phyloP scores from a whole-genome alignment of 2,888 invertebrate species.

The Mesochorus sp. region DNA sequence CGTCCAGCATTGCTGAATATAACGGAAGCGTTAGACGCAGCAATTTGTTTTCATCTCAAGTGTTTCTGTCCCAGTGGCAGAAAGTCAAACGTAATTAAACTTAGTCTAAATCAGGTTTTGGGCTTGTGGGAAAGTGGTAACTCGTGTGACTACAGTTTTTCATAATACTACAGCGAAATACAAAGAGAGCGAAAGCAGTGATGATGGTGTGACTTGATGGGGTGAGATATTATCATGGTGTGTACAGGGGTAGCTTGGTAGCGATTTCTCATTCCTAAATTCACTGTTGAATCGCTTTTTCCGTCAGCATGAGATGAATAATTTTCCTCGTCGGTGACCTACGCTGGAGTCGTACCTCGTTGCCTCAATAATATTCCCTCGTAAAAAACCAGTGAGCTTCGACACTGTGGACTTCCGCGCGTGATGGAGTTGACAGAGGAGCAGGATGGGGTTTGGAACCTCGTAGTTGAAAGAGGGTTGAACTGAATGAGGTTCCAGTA shows the following conservation, averaged over 20 bases:
- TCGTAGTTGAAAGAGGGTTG: slow-evolving; percentile 23
- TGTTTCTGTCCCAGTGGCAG: slow-evolving; percentile 65
- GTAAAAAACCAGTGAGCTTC: slow-evolving; percentile 42
- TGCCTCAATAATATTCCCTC: slow-evolving; percentile 18
- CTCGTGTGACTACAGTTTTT: slow-evolving; percentile 17
- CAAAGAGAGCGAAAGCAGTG: background rate
- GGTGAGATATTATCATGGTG: slow-evolving; percentile 11
- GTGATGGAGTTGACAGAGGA: slow-evolving; percentile 52
- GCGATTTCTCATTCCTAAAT: slow-evolving; percentile 74
- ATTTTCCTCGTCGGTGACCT: slow-evolving; percentile 67
- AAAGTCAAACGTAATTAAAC: slow-evolving; percentile 79
- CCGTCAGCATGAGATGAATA: slow-evolving; percentile 74
- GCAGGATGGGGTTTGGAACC: slow-evolving; percentile 38
- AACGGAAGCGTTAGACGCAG: background rate
- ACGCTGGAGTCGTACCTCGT: slow-evolving; percentile 39
- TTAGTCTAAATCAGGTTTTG: slow-evolving; percentile 76
- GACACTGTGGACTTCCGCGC: slow-evolving; percentile 39
- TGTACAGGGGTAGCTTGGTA: slow-evolving; percentile 48
- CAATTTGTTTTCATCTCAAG: background rate
- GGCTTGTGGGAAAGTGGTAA: slow-evolving; percentile 61
- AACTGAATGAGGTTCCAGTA: slow-evolving; percentile 52
- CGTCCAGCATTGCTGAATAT: slow-evolving; percentile 19
- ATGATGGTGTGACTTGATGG: background rate
- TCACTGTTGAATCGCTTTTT: slow-evolving; percentile 70
- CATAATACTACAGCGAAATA: slow-evolving; percentile 63